Evolutionary conservation across 2,888 invertebrate species (phyloP), one percentile per base, ranked within the genome.

Genomic region (Morpho helenor): DNA sequence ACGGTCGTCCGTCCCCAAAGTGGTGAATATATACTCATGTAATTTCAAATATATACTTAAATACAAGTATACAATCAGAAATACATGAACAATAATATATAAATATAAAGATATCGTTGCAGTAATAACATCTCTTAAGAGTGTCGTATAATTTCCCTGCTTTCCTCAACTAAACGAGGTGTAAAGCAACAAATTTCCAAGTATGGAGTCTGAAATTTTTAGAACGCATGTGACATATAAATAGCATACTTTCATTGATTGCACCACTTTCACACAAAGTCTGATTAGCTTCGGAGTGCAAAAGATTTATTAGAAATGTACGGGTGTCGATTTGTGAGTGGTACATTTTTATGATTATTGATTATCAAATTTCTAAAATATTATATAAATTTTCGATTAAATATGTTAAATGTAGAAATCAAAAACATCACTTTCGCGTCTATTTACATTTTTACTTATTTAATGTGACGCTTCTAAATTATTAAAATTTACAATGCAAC

Each of bases 291-390:
- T 60, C 63, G 66, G 67, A 46, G 67, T 61, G 62, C 55, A 49
- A 45, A 62, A 8, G 45, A 46, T 9, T 58, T 57, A 57, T 41
- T 65, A 62, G 78, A 79, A 76, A 84, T 86, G 82, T 65, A 66
- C 59, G 70, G 68, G 60, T 63, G 76, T 56, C 65, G 61, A 70
- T 79, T 73, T 64, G 86, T 87, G 72, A 87, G 87, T 84, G 62
- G 48, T 39, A 40, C 8, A 46, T 22, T 49, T 57, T 58, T 47
- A 8, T 16, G 43, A 44, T 42, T 44, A 44, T 50, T 31, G 31
- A 2, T 31, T 3, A 31, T 31, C 31, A 31, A 3, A 31, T 31
- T 31, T 31, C 5, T 31, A 31, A 31, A 31, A 5, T 31, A 31
- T 31, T 31, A 16, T 31, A 31, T 31, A 3, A 31, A 31, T 31